Percentiles rank a stretch among this genome's conserved stretches.
Conservation (phyloP, 2,797 vertebrate genomes). For the Stomatorhinus walkeri region DNA sequence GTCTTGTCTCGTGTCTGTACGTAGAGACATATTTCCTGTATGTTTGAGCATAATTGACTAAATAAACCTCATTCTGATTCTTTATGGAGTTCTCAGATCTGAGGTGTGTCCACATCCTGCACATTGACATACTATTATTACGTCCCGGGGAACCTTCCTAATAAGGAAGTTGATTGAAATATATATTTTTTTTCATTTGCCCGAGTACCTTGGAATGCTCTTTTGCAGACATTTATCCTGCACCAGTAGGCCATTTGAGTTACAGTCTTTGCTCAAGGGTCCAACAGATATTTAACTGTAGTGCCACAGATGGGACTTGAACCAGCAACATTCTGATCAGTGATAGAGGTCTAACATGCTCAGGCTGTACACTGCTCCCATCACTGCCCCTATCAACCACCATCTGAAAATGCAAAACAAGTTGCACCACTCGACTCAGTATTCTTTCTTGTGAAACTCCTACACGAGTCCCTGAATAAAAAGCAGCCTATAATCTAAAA, state of each 20-base stretch:
- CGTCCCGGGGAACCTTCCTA: neutral
- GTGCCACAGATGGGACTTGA: neutral
- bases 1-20: neutral
- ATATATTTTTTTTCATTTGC: neutral
- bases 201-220: neutral
- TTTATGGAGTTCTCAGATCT: neutral
- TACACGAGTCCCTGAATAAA: neutral
- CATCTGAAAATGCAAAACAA: neutral
- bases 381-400: neutral
- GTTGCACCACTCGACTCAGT: neutral
- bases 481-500: neutral
- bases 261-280: neutral
- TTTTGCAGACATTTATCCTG: neutral
- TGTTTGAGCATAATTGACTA: neutral
- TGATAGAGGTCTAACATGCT: neutral
- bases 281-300: neutral
- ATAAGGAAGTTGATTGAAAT: neutral
- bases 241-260: neutral
- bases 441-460: neutral
- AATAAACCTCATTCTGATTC: neutral
- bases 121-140: neutral
- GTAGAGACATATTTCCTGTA: neutral
- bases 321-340: neutral
- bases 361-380: neutral
- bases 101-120: neutral